phyloP scores from a whole-genome alignment of 1,140 invertebrate genomes.

The Bombyx mandarina region DNA sequence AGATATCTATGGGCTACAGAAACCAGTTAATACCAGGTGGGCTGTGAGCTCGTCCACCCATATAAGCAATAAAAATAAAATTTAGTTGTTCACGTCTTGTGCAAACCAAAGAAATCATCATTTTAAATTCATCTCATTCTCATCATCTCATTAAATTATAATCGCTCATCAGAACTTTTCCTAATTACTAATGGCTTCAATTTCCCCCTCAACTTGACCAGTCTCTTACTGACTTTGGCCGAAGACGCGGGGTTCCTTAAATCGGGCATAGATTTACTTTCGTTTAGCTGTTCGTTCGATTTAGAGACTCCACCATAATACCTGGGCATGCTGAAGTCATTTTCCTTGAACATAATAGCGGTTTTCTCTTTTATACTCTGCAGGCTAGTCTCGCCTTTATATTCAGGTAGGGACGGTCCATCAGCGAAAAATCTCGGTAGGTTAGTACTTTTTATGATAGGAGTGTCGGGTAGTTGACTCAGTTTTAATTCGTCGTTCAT shows the following conservation, averaged over 20 bases:
- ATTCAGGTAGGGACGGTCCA: conserved; percentile 52
- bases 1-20: too few species aligned
- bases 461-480: conserved; percentile 61
- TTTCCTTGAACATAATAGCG: conserved; percentile 48
- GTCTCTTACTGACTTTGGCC: conserved; percentile 55
- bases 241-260: conserved; percentile 41
- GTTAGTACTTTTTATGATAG: conserved; percentile 64
- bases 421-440: conserved; percentile 66
- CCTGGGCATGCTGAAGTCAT: conserved; percentile 66
- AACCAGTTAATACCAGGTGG: too few species aligned
- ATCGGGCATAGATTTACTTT: conserved; percentile 69
- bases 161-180: conserved; percentile 58
- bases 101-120: not conserved
- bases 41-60: too few species aligned
- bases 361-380: conserved; percentile 60
- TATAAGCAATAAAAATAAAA: not conserved
- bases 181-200: conserved; percentile 67
- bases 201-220: conserved; percentile 56
- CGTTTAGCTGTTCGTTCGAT: conserved; percentile 31
- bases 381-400: conserved; percentile 57
- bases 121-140: not conserved
- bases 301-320: conserved; percentile 49
- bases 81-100: not conserved
- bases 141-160: conserved; percentile 16
- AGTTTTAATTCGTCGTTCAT: conserved; percentile 44